Conservation (phyloP, 2,888 invertebrate species). For the Conchocele bisecta region DNA sequence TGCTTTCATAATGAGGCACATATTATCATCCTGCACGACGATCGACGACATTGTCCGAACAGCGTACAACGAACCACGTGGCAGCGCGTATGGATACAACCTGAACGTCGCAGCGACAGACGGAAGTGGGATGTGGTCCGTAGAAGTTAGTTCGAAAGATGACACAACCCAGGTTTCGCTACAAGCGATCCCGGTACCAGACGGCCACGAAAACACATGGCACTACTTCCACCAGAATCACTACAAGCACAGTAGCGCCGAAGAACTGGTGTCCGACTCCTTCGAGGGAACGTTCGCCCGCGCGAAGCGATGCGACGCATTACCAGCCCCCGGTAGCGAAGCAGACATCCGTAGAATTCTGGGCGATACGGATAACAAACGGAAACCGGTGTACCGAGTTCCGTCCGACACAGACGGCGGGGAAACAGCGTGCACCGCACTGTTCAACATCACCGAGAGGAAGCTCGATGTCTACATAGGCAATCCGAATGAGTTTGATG, state of each 20-base stretch:
- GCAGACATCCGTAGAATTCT: background rate
- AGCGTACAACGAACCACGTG: constrained; percentile 44
- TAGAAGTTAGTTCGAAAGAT: constrained; percentile 52
- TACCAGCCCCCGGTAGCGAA: background rate
- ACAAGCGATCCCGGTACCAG: background rate
- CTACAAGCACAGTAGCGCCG: background rate
- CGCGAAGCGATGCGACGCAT: constrained; percentile 1
- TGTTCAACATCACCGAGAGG: background rate
- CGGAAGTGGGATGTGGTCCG: constrained; percentile 53
- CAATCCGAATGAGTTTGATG: too few relatives aligned
- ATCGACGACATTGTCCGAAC: constrained; percentile 49
- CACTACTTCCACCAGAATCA: constrained; percentile 3
- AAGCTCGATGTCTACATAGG: background rate
- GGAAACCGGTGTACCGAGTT: background rate
- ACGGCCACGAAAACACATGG: background rate
- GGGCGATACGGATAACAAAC: background rate
- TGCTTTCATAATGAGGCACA: constrained; percentile 53
- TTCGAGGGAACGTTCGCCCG: constrained; percentile 2
- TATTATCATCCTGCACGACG: constrained; percentile 52
- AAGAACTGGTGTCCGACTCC: background rate
- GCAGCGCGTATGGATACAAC: constrained; percentile 63
- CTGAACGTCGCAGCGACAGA: constrained; percentile 56
- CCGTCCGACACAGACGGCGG: background rate
- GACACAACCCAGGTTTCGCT: background rate
- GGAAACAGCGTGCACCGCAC: background rate